Evolutionary conservation across 2,113 vertebrate genomes (phyloP).

Genomic region (Thamnophis sirtalis): DNA sequence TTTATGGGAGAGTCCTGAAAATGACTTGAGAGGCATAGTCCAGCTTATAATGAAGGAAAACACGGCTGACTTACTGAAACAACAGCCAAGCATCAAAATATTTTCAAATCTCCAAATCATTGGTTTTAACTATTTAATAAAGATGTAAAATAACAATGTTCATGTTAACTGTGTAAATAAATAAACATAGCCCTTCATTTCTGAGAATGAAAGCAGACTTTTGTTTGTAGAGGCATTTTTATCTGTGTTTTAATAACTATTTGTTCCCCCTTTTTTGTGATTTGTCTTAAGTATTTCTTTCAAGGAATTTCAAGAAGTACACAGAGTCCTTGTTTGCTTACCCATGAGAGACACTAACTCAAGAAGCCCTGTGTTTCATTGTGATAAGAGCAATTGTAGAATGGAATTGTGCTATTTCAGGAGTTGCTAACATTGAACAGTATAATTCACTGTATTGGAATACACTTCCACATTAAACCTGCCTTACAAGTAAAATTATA

Average conservation of each 20-base stretch:
- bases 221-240: background rate
- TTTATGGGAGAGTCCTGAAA: background rate
- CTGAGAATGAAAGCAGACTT: background rate
- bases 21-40: background rate
- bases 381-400: background rate
- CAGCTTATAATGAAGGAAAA: background rate
- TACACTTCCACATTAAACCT: background rate
- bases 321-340: background rate
- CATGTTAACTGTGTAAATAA: background rate
- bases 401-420: background rate
- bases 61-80: background rate
- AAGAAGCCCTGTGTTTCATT: background rate
- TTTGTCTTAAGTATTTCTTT: conserved; percentile 38
- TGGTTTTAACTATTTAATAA: background rate
- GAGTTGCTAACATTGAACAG: background rate
- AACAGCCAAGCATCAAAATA: background rate
- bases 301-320: conserved; percentile 20
- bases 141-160: background rate
- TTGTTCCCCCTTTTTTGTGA: background rate
- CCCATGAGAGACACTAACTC: background rate
- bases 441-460: background rate
- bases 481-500: background rate
- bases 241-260: conserved; percentile 5
- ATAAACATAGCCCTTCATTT: background rate
- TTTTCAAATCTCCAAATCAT: background rate